Conservation (phyloP, 2,113 vertebrate genomes). For the Albula glossodonta region DNA sequence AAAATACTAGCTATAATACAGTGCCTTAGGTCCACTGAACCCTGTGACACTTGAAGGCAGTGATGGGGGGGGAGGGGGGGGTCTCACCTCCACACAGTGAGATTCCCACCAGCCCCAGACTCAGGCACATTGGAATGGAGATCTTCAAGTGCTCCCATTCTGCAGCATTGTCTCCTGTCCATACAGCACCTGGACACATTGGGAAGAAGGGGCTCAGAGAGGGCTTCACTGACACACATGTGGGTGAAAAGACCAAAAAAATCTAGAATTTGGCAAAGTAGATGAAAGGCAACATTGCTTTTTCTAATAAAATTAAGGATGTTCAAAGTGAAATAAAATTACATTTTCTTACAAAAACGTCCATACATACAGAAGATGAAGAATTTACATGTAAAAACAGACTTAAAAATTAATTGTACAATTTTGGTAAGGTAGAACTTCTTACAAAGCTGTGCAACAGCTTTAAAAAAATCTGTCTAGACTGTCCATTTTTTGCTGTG, state of each 20-base stretch:
- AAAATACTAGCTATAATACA: neutral
- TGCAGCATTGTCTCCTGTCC: slow-evolving; percentile 89
- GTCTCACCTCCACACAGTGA: slow-evolving; percentile 87
- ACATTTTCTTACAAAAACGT: too few species aligned
- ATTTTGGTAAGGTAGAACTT: too few species aligned
- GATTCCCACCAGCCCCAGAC: slow-evolving; percentile 79
- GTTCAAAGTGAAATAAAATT: too few species aligned
- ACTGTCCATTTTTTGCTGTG: neutral
- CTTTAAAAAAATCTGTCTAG: too few species aligned
- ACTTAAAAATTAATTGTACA: too few species aligned
- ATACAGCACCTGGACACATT: slow-evolving; percentile 77
- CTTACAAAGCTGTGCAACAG: too few species aligned
- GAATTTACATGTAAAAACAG: too few species aligned
- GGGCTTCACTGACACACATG: neutral
- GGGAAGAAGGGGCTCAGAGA: slow-evolving; percentile 1
- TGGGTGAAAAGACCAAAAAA: neutral
- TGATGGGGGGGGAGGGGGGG: too few species aligned
- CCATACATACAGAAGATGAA: too few species aligned
- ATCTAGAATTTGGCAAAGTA: neutral
- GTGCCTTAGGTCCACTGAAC: neutral
- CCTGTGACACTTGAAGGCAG: neutral
- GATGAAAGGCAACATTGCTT: neutral
- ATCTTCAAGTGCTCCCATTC: slow-evolving; percentile 90
- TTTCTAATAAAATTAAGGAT: too few species aligned
- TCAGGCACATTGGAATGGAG: slow-evolving; percentile 89